Conservation (phyloP, 37 sponge, comb jelly and placozoan species). For the Hexactinellida sp. region DNA sequence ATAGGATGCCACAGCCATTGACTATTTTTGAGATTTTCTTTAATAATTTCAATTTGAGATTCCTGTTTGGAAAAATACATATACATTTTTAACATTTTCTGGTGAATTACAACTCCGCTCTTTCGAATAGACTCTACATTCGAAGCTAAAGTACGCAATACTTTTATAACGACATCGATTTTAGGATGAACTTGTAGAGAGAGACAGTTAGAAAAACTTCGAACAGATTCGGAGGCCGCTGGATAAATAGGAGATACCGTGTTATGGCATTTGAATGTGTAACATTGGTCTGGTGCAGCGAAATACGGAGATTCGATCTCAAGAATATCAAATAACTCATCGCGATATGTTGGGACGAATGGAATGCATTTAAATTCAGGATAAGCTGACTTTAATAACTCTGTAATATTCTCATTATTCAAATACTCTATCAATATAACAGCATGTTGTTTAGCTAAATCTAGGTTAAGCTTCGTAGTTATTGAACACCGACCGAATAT, state of each 20-base stretch:
- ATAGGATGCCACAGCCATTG: neutral
- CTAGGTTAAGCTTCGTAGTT: neutral
- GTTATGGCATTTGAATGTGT: neutral
- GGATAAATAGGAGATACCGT: neutral
- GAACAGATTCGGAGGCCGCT: neutral
- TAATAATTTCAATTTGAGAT: neutral
- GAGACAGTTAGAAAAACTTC: neutral
- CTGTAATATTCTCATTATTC: neutral
- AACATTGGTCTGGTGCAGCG: neutral
- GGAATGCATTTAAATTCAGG: neutral
- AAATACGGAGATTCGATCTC: neutral
- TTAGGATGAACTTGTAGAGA: neutral
- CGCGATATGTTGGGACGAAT: neutral
- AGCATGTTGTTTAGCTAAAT: neutral
- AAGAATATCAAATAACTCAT: neutral
- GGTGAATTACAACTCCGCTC: neutral
- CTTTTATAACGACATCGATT: neutral
- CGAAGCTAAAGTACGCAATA: neutral
- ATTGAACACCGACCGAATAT: neutral
- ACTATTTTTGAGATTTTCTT: neutral
- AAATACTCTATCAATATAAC: neutral
- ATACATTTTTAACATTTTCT: neutral
- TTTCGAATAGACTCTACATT: neutral
- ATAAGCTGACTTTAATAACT: neutral
- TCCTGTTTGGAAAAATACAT: neutral